Evolutionary conservation across 2,797 vertebrate species (phyloP).

Genomic region (Dipus sagitta): DNA sequence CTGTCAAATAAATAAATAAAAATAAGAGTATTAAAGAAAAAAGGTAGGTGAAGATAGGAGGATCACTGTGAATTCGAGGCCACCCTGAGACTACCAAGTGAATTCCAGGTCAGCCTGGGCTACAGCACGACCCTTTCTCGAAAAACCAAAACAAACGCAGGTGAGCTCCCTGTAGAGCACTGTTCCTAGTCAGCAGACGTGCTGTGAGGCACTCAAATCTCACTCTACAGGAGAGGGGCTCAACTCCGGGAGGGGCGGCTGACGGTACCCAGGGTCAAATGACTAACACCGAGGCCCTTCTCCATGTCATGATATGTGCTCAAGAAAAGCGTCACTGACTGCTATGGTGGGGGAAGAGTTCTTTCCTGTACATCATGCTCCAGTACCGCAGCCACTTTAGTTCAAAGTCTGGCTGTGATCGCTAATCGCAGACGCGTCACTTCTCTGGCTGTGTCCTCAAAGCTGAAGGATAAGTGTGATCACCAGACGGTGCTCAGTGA

Average conservation of each 20-base stretch:
- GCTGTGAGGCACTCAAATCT: background rate
- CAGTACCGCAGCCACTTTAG: background rate
- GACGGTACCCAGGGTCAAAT: background rate
- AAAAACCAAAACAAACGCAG: no score
- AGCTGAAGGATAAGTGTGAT: background rate
- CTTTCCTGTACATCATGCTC: background rate
- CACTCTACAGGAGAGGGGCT: background rate
- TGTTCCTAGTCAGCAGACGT: background rate
- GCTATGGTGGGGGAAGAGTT: background rate
- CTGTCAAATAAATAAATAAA: no score
- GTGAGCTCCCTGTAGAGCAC: constrained; percentile 7
- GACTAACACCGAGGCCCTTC: background rate
- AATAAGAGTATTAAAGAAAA: no score
- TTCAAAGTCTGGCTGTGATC: background rate
- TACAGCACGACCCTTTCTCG: no score
- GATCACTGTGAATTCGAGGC: no score
- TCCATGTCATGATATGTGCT: background rate
- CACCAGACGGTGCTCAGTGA: background rate
- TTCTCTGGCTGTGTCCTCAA: background rate
- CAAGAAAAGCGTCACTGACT: background rate
- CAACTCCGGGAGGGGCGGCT: background rate
- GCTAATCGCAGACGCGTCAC: background rate
- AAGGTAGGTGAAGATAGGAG: no score
- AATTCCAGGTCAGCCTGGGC: no score
- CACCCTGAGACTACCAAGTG: no score